These are phyloP conservation scores for rat (Rattus norvegicus) DNA, from an alignment of 2,113 vertebrate genomes.

Conservation along the genomic window DNA sequence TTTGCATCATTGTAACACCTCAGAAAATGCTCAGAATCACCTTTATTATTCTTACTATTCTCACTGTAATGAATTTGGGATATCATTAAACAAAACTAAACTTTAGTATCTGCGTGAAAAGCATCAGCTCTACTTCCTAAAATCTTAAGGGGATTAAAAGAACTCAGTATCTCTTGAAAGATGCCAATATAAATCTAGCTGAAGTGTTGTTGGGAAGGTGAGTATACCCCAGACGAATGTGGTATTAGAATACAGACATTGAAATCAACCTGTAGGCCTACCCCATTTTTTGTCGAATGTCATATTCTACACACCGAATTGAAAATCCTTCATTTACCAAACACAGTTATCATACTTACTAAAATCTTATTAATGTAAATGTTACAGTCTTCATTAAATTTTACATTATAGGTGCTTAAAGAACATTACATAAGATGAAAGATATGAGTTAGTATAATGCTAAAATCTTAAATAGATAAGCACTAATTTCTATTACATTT, in stretches of 20 bases:
- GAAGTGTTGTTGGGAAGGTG: not conserved
- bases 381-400: not conserved
- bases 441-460: not conserved
- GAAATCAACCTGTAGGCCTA: not conserved
- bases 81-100: constrained; percentile 26
- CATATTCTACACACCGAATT: not conserved
- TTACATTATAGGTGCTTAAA: not conserved
- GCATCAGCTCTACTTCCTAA: not conserved
- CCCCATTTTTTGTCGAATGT: not conserved
- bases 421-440: not conserved
- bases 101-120: not conserved
- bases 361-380: not conserved
- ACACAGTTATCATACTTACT: not conserved
- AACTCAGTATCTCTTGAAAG: not conserved
- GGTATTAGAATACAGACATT: not conserved
- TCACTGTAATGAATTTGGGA: not conserved
- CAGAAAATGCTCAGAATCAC: not conserved
- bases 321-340: not conserved
- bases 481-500: not conserved
- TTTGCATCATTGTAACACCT: not conserved
- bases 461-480: not conserved
- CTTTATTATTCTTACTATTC: not conserved
- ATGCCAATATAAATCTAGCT: not conserved
- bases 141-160: not conserved
- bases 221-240: not conserved